phyloP scores from a whole-genome alignment of 2,113 vertebrate genomes.

The Otus sunia region DNA sequence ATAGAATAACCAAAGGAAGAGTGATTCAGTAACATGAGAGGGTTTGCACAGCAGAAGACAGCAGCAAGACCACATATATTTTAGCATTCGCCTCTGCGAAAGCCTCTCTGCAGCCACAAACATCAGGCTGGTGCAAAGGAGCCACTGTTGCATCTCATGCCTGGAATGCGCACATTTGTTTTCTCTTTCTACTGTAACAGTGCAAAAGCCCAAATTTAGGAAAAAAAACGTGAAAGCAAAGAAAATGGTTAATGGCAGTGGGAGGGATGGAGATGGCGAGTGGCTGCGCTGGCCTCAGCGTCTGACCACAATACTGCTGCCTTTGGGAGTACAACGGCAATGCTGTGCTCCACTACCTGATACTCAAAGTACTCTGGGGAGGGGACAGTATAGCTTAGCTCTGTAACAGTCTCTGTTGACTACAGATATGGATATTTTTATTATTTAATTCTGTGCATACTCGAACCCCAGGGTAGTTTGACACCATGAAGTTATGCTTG shows the following conservation, averaged over 20 bases:
- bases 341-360: accelerated
- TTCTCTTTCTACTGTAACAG: not conserved
- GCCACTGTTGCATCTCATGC: not conserved
- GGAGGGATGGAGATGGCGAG: not conserved
- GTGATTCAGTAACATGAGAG: not conserved
- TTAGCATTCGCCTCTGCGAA: not conserved
- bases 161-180: not conserved
- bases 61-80: not conserved
- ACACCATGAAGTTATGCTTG: not conserved
- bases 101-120: not conserved
- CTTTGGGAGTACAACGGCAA: accelerated
- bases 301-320: not conserved
- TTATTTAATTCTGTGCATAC: not conserved
- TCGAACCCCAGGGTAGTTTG: not conserved
- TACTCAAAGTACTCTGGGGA: not conserved
- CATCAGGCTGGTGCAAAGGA: not conserved
- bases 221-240: not conserved
- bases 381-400: not conserved
- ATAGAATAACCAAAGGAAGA: not conserved
- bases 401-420: not conserved
- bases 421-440: not conserved
- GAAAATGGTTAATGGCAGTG: not conserved
- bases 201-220: not conserved
- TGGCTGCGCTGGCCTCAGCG: accelerated
- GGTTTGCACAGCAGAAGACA: not conserved